These are phyloP conservation scores for Fopius arisanus DNA, from an alignment of 1,140 invertebrate genomes.

Conservation along the genomic window DNA sequence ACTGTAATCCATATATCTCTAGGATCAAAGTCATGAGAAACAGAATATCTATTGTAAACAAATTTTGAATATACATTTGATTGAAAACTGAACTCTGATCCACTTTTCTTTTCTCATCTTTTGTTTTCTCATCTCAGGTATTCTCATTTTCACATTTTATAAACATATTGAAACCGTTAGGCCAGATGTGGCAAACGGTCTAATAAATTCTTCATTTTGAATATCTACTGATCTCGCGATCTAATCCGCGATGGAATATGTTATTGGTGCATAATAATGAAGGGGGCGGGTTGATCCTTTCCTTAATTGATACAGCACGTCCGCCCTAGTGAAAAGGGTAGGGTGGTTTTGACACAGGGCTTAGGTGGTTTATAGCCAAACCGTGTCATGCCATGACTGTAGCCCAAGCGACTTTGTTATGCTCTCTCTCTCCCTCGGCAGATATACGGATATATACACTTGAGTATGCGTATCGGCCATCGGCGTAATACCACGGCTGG, in stretches of 20 bases:
- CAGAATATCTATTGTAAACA: no score
- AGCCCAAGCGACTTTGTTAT: constrained; percentile 22
- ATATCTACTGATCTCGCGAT: not conserved
- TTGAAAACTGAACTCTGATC: no score
- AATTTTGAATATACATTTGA: no score
- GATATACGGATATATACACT: constrained; percentile 26
- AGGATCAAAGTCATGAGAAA: no score
- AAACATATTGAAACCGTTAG: no score
- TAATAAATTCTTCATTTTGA: no score
- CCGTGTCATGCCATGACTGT: constrained; percentile 45
- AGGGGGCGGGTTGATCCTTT: not conserved
- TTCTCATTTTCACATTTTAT: no score
- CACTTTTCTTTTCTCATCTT: no score
- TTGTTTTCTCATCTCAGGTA: no score
- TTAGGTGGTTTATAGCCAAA: constrained; percentile 54
- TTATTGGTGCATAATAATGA: not conserved
- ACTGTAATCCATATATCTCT: no score
- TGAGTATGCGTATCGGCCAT: not conserved
- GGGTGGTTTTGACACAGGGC: constrained; percentile 42
- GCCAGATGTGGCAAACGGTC: no score
- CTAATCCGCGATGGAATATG: not conserved
- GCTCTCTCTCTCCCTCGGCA: constrained; percentile 17
- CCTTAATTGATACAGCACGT: constrained; percentile 54
- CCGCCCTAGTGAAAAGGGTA: constrained; percentile 8
- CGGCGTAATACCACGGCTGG: constrained; percentile 26